Conservation (phyloP, 2,113 vertebrate species). For the Pagrus major region DNA sequence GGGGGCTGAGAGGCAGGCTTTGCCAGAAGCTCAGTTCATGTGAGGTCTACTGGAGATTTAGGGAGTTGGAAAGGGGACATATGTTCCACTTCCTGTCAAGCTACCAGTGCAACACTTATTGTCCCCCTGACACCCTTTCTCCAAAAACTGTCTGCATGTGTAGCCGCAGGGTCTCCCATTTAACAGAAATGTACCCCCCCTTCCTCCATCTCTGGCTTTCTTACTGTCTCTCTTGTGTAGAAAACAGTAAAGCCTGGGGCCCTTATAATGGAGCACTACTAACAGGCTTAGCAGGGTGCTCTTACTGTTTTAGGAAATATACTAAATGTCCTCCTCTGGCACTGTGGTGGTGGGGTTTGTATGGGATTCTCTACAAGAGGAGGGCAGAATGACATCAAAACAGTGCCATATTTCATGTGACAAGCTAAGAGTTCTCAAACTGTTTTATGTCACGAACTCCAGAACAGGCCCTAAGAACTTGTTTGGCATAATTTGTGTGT, state of each 20-base stretch:
- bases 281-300: constrained; percentile 40
- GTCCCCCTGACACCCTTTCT: constrained; percentile 50
- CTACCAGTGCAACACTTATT: constrained; percentile 51
- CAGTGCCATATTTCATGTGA: background rate
- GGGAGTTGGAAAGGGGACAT: constrained; percentile 67
- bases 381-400: constrained; percentile 32
- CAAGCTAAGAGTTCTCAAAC: background rate
- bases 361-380: constrained; percentile 4
- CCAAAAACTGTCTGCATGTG: constrained; percentile 43
- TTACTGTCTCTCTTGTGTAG: constrained; percentile 29
- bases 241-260: constrained; percentile 53
- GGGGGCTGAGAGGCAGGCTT: constrained; percentile 26
- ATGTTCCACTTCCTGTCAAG: constrained; percentile 69
- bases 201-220: background rate
- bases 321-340: constrained; percentile 33
- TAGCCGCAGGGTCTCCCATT: constrained; percentile 60
- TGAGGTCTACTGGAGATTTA: constrained; percentile 71
- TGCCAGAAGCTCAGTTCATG: constrained; percentile 73
- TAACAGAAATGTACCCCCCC: constrained; percentile 39
- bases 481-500: constrained; percentile 1
- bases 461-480: constrained; percentile 18
- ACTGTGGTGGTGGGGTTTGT: constrained; percentile 11
- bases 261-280: constrained; percentile 38
- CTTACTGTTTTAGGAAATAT: constrained; percentile 46
- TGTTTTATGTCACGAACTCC: background rate